Conservation (phyloP, 2,113 vertebrate species). For the Acrocephalus kingi region DNA sequence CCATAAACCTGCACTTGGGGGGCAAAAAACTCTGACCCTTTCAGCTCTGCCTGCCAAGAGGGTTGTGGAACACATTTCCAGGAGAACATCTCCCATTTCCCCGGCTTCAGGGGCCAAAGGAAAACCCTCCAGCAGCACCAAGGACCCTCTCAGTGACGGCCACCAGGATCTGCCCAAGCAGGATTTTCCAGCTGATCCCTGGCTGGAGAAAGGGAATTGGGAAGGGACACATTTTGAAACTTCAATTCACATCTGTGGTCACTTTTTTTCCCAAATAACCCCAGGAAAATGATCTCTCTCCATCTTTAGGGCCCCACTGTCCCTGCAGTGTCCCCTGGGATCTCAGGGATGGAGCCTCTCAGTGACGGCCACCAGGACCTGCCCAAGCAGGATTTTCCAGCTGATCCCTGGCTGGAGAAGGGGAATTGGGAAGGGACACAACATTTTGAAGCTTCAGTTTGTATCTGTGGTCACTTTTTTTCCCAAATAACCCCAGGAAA, state of each 20-base stretch:
- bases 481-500: neutral
- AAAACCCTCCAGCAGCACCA: neutral
- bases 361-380: too few relatives aligned
- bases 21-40: neutral
- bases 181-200: neutral
- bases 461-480: neutral
- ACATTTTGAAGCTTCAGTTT: neutral
- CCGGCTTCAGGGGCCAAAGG: neutral
- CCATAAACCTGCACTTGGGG: neutral
- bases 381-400: neutral
- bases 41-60: neutral
- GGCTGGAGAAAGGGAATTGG: neutral
- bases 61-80: conserved; percentile 7
- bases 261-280: too few relatives aligned
- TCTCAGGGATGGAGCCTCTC: neutral
- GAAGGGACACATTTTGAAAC: neutral
- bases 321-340: neutral
- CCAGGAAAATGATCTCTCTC: too few relatives aligned
- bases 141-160: neutral
- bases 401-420: neutral
- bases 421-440: neutral
- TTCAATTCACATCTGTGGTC: too few relatives aligned
- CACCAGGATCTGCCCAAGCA: neutral
- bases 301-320: too few relatives aligned
- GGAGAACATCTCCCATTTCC: neutral